Evolutionary conservation across 2,888 invertebrate species (phyloP).

Genomic region (Rhynchonema sp.): DNA sequence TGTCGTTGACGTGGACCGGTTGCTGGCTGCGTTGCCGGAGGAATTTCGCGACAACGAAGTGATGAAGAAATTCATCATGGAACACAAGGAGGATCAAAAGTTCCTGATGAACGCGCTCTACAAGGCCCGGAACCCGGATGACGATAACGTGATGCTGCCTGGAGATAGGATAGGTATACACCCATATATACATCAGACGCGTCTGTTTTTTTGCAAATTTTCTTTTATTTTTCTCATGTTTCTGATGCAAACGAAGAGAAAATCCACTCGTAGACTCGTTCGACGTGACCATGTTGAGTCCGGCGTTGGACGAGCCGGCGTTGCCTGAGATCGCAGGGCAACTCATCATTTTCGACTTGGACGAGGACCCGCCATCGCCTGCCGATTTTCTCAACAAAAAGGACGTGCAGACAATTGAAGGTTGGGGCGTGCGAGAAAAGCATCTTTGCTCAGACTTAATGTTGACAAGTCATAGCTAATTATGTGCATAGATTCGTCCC

Average conservation of each 20-base stretch:
- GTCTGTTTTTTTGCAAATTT: too few relatives aligned
- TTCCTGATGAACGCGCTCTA: background rate
- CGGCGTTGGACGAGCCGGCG: background rate
- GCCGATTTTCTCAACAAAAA: too few relatives aligned
- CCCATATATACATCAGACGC: too few relatives aligned
- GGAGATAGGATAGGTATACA: background rate
- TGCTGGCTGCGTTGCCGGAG: background rate
- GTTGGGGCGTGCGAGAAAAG: too few relatives aligned
- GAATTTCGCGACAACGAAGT: background rate
- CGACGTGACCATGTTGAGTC: background rate
- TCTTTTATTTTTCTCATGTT: too few relatives aligned
- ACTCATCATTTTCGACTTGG: slow-evolving; percentile 23
- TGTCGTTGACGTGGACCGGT: background rate
- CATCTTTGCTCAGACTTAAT: too few relatives aligned
- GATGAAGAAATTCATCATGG: background rate
- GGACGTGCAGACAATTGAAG: too few relatives aligned
- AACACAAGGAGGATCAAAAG: background rate
- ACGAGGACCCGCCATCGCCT: slow-evolving; percentile 22
- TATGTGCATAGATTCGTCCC: too few relatives aligned
- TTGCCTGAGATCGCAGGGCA: slow-evolving; percentile 23
- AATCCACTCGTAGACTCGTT: too few relatives aligned
- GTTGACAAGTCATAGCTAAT: too few relatives aligned
- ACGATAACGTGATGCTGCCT: background rate
- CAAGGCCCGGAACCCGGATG: background rate
- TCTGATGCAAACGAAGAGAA: too few relatives aligned